Evolutionary conservation across 2,113 vertebrate genomes (phyloP), one percentile per base, ranked within the genome.

Genomic region (Tetrax tetrax): DNA sequence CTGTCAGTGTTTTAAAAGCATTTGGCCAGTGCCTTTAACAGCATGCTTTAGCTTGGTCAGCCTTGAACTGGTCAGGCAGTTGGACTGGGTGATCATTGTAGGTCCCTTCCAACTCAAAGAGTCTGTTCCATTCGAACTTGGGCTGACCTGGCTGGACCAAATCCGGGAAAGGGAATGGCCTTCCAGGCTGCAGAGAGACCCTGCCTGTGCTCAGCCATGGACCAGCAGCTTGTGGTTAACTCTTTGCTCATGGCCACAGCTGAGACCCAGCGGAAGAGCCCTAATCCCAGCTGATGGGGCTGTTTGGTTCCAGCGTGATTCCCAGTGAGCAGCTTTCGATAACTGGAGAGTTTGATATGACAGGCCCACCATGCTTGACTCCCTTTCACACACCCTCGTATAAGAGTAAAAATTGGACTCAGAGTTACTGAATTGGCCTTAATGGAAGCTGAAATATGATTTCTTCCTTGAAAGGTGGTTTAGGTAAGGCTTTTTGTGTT

Each of bases 331-430:
- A 63, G 65, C 74, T 70, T 8, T 61, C 37, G 78, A 17, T n/a
- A 37, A 66, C 2, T 18, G 59, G 1, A n/a, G 35, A 8, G 25
- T n/a, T 68, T 37, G 74, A 8, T 28, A 16, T 8, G 35, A 50
- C 15, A 69, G 70, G 17, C 15, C 38, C 38, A 0, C 38, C 38
- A 0, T 8, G 53, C 79, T 37, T 33, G 76, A 59, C 33, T 72
- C 17, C 81, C 61, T 43, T 27, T 61, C 70, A 35, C 57, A 6
- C 0, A 0, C 31, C 27, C 47, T 31, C 1, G 4, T n/a, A 60
- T 68, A 6, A 53, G 41, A 37, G n/a, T 21, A 31, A 5, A 41
- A 65, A 21, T 0, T 70, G 76, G 60, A 47, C 54, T 65, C 8
- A 2, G 57, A 83, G n/a, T 9, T 37, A 20, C 60, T 31, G 81